Conservation (phyloP, 2,888 invertebrate species). For the Ischnura elegans region DNA sequence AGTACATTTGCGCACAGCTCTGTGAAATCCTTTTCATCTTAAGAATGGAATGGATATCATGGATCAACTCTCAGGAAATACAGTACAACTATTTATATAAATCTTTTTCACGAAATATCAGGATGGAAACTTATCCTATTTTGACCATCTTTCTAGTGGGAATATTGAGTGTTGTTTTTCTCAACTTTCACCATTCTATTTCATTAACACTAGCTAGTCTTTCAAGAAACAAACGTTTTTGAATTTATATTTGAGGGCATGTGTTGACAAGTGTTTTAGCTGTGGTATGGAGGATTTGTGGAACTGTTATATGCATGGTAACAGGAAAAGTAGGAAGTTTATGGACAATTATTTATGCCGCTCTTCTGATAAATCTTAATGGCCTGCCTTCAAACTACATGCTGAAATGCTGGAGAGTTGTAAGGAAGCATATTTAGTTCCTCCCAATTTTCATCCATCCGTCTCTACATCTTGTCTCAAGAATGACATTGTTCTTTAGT, state of each 20-base stretch:
- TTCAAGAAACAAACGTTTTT: slow-evolving; percentile 37
- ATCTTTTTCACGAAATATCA: slow-evolving; percentile 39
- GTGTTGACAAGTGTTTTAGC: slow-evolving; percentile 32
- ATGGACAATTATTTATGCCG: not conserved
- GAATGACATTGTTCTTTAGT: not conserved
- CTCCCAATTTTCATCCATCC: not conserved
- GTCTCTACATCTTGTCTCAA: not conserved
- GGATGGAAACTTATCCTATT: slow-evolving; percentile 30
- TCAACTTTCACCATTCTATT: not conserved
- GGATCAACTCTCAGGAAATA: slow-evolving; percentile 58
- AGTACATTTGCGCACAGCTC: slow-evolving; percentile 52
- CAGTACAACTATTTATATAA: slow-evolving; percentile 66
- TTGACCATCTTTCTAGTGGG: slow-evolving; percentile 9
- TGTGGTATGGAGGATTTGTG: not conserved
- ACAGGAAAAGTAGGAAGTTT: not conserved
- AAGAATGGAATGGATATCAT: not conserved
- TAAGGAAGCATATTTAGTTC: not conserved
- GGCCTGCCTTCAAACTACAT: not conserved
- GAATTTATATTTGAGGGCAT: not conserved
- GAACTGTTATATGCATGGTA: not conserved
- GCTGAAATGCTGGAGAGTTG: not conserved
- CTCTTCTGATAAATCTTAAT: not conserved
- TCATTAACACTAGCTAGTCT: slow-evolving; percentile 41
- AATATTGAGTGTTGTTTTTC: not conserved
- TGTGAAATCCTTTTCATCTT: slow-evolving; percentile 22